A percentile compares a stretch with the other conserved stretches of the same genome.
Conservation (phyloP, 2,888 invertebrate genomes). For the Phasia obesa region DNA sequence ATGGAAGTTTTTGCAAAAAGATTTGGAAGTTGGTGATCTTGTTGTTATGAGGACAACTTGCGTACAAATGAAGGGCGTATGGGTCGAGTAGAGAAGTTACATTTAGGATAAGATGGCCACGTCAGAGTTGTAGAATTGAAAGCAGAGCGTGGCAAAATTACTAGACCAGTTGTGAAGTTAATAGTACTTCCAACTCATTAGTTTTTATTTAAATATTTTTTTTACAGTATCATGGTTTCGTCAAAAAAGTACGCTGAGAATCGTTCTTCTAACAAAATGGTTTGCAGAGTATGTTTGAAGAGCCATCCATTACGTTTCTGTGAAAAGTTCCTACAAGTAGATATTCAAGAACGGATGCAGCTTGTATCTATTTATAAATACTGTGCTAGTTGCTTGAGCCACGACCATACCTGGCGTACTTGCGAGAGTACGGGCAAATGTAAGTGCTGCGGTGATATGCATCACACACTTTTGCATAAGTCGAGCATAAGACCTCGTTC, state of each 20-base stretch:
- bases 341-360: constrained; percentile 2
- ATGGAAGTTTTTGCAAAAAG: constrained; percentile 17
- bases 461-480: constrained; percentile 4
- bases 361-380: not conserved
- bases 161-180: constrained; percentile 24
- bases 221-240: constrained; percentile 5
- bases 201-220: not conserved
- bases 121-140: constrained; percentile 36
- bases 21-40: not conserved
- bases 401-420: constrained; percentile 29
- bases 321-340: not conserved
- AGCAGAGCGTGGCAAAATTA: not conserved
- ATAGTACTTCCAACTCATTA: constrained; percentile 26
- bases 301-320: not conserved
- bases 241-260: not conserved
- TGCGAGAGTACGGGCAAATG: constrained; percentile 9
- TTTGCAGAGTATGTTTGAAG: constrained; percentile 15
- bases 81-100: constrained; percentile 6
- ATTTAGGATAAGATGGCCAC: constrained; percentile 25
- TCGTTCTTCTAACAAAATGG: not conserved
- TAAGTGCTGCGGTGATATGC: constrained; percentile 18
- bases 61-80: constrained; percentile 32
- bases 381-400: constrained; percentile 19
- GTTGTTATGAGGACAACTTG: constrained; percentile 6
- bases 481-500: not conserved